phyloP scores from a whole-genome alignment of 2,888 invertebrate genomes.

The Neoaliturus tenellus region DNA sequence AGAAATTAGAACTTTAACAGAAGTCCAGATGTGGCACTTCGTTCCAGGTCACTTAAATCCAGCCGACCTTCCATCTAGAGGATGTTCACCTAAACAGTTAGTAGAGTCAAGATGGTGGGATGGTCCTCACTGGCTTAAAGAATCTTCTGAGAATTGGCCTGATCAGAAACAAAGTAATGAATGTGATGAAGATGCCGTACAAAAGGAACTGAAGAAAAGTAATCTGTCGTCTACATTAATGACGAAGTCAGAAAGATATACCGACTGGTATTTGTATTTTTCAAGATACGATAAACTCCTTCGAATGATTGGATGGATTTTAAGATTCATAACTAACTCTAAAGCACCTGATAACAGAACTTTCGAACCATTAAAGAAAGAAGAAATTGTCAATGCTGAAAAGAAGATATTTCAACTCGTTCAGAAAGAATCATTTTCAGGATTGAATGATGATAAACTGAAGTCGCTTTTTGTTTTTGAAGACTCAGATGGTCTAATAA shows the following conservation, averaged over 20 bases:
- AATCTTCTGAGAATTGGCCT: conserved; percentile 64
- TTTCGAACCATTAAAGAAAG: neutral
- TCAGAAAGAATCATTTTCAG: neutral
- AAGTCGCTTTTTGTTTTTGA: conserved; percentile 22
- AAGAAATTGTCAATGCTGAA: neutral
- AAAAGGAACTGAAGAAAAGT: neutral
- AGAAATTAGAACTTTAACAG: conserved; percentile 66
- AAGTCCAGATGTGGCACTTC: conserved; percentile 65
- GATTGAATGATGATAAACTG: neutral
- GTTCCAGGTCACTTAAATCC: conserved; percentile 68
- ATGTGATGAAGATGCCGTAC: conserved; percentile 15
- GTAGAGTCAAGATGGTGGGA: conserved; percentile 68
- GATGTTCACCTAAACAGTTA: conserved; percentile 66
- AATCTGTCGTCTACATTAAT: neutral
- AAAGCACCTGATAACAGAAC: neutral
- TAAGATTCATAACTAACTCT: conserved; percentile 43
- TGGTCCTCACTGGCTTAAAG: conserved; percentile 68
- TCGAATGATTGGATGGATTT: conserved; percentile 50
- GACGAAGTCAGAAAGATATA: neutral
- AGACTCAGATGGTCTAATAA: conserved; percentile 55
- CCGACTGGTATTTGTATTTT: conserved; percentile 28
- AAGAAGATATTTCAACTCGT: neutral
- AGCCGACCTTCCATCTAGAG: conserved; percentile 69
- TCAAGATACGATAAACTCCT: conserved; percentile 17
- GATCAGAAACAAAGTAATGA: neutral